Evolutionary conservation across 1,140 invertebrate species (phyloP).

Genomic region (Drosophila guanche): DNA sequence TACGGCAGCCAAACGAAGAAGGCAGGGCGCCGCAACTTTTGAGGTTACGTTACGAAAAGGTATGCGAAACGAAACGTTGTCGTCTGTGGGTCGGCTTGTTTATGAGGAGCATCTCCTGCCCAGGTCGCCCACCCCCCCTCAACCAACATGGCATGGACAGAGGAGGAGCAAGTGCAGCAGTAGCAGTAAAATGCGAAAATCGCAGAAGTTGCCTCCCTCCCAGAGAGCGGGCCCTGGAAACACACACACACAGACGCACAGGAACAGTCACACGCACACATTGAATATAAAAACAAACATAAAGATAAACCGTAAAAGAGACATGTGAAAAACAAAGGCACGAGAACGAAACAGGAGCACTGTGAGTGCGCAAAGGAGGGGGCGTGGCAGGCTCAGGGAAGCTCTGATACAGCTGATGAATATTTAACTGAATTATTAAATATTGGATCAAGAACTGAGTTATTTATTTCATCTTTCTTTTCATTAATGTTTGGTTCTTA

Average conservation of each 20-base stretch:
- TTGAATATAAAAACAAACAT: constrained; percentile 71
- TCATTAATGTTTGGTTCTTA: constrained; percentile 24
- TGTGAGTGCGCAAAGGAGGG: constrained; percentile 49
- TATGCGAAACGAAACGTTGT: constrained; percentile 24
- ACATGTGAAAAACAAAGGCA: constrained; percentile 73
- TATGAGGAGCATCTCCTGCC: constrained; percentile 57
- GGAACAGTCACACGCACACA: constrained; percentile 8
- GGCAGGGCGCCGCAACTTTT: constrained; percentile 59
- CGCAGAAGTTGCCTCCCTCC: constrained; percentile 39
- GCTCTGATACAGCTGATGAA: constrained; percentile 12
- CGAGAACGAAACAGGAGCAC: constrained; percentile 40
- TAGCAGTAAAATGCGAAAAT: constrained; percentile 50
- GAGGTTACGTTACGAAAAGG: constrained; percentile 76
- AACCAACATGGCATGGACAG: constrained; percentile 1
- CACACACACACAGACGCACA: constrained; percentile 8
- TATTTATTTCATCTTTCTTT: neutral
- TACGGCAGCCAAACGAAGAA: constrained; percentile 38
- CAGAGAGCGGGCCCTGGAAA: constrained; percentile 24
- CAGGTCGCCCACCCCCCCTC: constrained; percentile 3
- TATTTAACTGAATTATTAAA: constrained; percentile 30
- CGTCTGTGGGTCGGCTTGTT: constrained; percentile 52
- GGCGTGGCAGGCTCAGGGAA: constrained; percentile 46
- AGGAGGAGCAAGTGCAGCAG: constrained; percentile 62
- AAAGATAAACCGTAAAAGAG: constrained; percentile 81
- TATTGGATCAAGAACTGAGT: neutral